Base-by-base conservation (phyloP, 2,797 vertebrate species). In the Macrochelys suwanniensis region DNA sequence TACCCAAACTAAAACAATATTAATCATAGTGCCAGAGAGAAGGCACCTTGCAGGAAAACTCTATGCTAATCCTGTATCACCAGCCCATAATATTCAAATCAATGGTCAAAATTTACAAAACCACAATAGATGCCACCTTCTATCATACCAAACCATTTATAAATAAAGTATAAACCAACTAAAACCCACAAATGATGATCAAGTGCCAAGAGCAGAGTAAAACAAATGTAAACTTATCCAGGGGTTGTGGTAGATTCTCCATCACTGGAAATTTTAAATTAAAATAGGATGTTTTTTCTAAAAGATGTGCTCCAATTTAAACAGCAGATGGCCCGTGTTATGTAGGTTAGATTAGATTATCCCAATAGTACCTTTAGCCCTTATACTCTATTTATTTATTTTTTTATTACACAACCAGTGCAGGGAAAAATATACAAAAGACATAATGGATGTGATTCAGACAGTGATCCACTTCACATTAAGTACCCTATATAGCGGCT, bases 351-450 rank as follows among this genome's bases (percentile, higher is more conserved):
- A 65, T 65, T 33, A 65, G 59, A 65, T 65, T 33, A 65, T 65
- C 31, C 31, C 59, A 65, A 33, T n/a, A 31, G 31, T n/a, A 6
- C 31, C 15, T 65, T 65, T 31, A 65, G 28, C 59, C 15, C 15
- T 65, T 65, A n/a, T 15, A 17, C 28, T n/a, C 28, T 17, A 65
- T 65, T 31, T 31, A 59, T 82, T 61, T 74, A 45, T 53, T 19
- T 54, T 42, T 89, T 10, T 17, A 37, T 49, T 80, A 71, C 17
- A 65, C 47, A 93, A 93, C 49, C 80, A 74, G 42, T 47, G 28
- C 21, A 87, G 51, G n/a, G 54, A 94, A 85, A 9, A 6, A 85
- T 91, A 93, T 10, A 87, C 50, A 80, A 96, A 91, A 74, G 74
- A 33, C 77, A 82, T 33, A 17, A 82, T n/a, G 59, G 31, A 65